These are phyloP conservation scores for Embidobia sp. DNA, from an alignment of 2,888 invertebrate species.

Conservation along the genomic window DNA sequence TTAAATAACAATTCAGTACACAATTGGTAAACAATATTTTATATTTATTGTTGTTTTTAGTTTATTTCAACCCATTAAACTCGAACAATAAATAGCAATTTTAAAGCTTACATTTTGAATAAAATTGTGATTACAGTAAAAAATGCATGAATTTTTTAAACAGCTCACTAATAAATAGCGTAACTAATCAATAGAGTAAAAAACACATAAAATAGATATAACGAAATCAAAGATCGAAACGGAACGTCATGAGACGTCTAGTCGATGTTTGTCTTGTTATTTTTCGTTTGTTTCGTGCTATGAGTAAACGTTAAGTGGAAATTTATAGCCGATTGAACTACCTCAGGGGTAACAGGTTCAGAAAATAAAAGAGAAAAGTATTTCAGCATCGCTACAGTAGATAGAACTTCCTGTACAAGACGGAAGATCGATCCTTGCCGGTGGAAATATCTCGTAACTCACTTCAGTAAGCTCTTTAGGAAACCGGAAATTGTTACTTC, in stretches of 20 bases:
- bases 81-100: too few relatives aligned
- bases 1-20: too few relatives aligned
- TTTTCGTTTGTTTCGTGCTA: constrained; percentile 56
- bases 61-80: too few relatives aligned
- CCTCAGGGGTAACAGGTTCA: constrained; percentile 60
- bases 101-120: too few relatives aligned
- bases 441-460: constrained; percentile 79
- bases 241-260: constrained; percentile 17
- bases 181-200: too few relatives aligned
- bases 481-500: constrained; percentile 80
- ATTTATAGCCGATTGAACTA: constrained; percentile 65
- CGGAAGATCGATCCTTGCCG: constrained; percentile 75
- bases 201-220: not conserved
- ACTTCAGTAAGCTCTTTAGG: constrained; percentile 78
- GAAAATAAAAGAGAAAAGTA: constrained; percentile 70
- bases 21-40: too few relatives aligned
- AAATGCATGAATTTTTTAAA: too few relatives aligned
- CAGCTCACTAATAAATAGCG: too few relatives aligned
- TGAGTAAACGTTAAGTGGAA: constrained; percentile 63
- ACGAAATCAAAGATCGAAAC: constrained; percentile 1
- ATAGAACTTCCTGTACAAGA: constrained; percentile 72
- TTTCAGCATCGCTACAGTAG: constrained; percentile 68
- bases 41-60: too few relatives aligned
- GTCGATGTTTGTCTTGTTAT: constrained; percentile 47
- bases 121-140: too few relatives aligned